Conservation (phyloP, 2,888 invertebrate genomes). For the Nemoura dubitans region DNA sequence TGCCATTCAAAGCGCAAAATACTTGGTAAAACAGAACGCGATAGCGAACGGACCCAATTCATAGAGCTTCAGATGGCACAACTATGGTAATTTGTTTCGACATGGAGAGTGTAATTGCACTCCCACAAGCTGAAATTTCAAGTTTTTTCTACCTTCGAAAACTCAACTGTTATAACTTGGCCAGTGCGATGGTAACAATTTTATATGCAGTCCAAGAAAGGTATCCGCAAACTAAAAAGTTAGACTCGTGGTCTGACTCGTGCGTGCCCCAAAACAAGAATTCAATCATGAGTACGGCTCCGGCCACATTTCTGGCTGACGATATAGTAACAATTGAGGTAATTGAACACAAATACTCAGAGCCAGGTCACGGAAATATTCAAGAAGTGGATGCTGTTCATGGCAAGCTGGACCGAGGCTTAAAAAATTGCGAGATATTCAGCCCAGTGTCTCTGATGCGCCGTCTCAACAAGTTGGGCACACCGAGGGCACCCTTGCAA, state of each 20-base stretch:
- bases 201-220: background rate
- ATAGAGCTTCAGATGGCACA: background rate
- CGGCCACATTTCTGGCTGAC: background rate
- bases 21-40: background rate
- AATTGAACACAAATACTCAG: constrained; percentile 25
- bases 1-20: background rate
- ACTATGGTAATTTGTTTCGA: constrained; percentile 21
- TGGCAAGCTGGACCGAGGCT: background rate
- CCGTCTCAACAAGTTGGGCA: background rate
- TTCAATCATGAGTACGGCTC: background rate
- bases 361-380: constrained; percentile 23
- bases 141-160: constrained; percentile 27
- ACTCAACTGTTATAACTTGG: constrained; percentile 22
- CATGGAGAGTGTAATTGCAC: constrained; percentile 1
- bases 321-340: background rate
- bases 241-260: constrained; percentile 8
- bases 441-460: background rate
- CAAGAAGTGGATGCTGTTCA: constrained; percentile 29
- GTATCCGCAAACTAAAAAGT: background rate
- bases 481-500: background rate
- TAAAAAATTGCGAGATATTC: background rate
- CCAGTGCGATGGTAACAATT: constrained; percentile 24
- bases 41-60: background rate
- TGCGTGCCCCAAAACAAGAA: constrained; percentile 30
- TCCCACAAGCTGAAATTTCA: constrained; percentile 8